These are phyloP conservation scores for Agonopterix heracliana DNA, from an alignment of 2,888 invertebrate species.

Conservation along the genomic window DNA sequence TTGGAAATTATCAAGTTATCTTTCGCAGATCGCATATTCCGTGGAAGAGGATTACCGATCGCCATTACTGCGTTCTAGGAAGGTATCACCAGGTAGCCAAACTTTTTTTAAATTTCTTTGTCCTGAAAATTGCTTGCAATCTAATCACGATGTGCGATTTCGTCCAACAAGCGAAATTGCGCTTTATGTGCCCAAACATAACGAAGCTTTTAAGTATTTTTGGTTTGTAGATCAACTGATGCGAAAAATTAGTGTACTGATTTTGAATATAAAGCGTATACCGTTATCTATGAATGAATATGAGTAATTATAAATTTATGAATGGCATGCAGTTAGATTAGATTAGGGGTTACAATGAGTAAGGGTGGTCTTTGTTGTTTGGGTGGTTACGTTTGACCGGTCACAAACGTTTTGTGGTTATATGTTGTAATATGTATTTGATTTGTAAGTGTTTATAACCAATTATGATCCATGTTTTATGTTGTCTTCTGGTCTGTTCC, in stretches of 20 bases:
- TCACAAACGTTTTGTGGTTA: too few species aligned
- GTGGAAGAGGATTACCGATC: slow-evolving; percentile 63
- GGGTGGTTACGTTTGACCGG: too few species aligned
- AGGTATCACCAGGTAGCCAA: slow-evolving; percentile 64
- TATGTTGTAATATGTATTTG: too few species aligned
- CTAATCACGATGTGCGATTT: slow-evolving; percentile 1
- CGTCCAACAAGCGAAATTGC: background rate
- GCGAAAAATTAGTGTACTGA: slow-evolving; percentile 39
- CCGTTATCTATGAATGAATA: slow-evolving; percentile 46
- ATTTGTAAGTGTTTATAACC: too few species aligned
- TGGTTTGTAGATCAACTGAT: slow-evolving; percentile 15
- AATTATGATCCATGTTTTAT: too few species aligned
- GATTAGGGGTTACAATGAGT: background rate
- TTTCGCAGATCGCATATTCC: slow-evolving; percentile 63
- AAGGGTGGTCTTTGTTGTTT: slow-evolving; percentile 13
- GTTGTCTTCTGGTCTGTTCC: too few species aligned
- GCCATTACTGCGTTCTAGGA: slow-evolving; percentile 68
- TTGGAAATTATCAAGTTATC: slow-evolving; percentile 50
- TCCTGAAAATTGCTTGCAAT: slow-evolving; percentile 29
- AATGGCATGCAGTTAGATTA: slow-evolving; percentile 23
- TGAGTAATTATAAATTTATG: slow-evolving; percentile 35
- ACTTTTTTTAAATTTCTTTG: slow-evolving; percentile 42
- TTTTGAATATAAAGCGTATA: slow-evolving; percentile 28
- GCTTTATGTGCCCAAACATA: background rate
- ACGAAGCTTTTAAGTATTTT: slow-evolving; percentile 16